These are phyloP conservation scores for Nanorana parkeri DNA, from an alignment of 2,113 vertebrate species.

Conservation along the genomic window DNA sequence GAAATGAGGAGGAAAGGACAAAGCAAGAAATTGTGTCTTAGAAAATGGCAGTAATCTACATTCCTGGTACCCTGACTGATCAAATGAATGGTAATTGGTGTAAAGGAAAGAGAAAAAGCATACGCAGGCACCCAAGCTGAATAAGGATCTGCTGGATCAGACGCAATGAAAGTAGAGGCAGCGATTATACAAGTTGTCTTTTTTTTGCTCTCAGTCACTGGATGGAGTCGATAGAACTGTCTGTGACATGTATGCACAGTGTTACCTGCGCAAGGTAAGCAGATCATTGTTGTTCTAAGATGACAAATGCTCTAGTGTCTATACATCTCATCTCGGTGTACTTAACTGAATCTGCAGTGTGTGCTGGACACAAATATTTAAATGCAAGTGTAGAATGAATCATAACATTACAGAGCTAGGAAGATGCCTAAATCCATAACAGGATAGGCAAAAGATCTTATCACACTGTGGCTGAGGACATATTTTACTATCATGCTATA, in stretches of 20 bases:
- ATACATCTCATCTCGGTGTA: neutral
- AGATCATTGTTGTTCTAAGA: neutral
- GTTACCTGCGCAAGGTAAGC: conserved; percentile 44
- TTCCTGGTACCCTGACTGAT: neutral
- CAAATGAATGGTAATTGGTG: conserved; percentile 25
- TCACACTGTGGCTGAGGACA: too few relatives aligned
- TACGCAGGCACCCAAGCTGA: conserved; percentile 11
- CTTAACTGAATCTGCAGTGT: neutral
- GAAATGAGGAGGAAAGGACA: conserved; percentile 38
- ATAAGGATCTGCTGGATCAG: conserved; percentile 29
- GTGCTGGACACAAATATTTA: neutral
- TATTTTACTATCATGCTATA: too few relatives aligned
- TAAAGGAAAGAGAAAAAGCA: neutral
- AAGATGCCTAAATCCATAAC: too few relatives aligned
- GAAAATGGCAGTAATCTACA: conserved; percentile 46
- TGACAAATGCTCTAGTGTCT: too few relatives aligned
- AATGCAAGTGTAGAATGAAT: too few relatives aligned
- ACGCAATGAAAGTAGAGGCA: conserved; percentile 41
- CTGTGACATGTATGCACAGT: conserved; percentile 5
- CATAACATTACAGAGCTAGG: too few relatives aligned
- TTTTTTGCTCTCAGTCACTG: conserved; percentile 7
- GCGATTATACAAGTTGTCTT: conserved; percentile 23
- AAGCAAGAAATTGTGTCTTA: conserved; percentile 30
- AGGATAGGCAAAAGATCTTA: too few relatives aligned
- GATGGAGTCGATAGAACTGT: conserved; percentile 25